Base-by-base conservation (phyloP, 1,140 invertebrate species). In the Penaeus japonicus region DNA sequence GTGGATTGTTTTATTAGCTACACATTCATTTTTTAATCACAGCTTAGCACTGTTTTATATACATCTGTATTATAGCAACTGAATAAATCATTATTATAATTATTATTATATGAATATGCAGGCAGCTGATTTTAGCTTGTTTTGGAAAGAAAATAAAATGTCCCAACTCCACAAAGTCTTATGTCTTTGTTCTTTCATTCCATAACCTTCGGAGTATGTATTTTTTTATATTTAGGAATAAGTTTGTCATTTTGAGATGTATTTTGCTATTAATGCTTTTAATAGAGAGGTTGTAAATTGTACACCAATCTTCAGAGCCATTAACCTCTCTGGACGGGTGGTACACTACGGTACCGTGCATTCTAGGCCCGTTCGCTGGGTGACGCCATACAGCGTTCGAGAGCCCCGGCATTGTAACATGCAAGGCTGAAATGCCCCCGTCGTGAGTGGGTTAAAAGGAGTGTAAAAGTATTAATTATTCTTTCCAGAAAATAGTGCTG, bases 11-110 rank as follows among this genome's bases (percentile, higher is more conserved):
- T 84, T 54, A 80, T 78, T 85, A 79, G 87, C 87, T 80, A 89
- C 82, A 84, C 83, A 78, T 75, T 88, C 62, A 62, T 87, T 87
- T 73, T 84, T 79, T 80, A 47, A 89, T 84, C 87, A 89, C 87
- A 85, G 87, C 87, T 85, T 89, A 89, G 87, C 83, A 89, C 87
- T 89, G 87, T 89, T 89, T 89, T 89, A 84, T 89, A 89, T 89
- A 47, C 55, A 89, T 89, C 86, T 89, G 87, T 89, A 89, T 85
- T 80, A 89, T 89, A 89, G 82, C 73, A 85, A 84, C 82, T 85
- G 81, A 84, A 84, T 57, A 79, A 89, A 84, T 84, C n/a, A 89
- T 89, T 62, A 89, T 89, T 83, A 89, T 84, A 77, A 89, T 83
- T 87, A 87, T 73, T 65, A 87, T 88, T 77, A 83, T 73, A 84